Evolutionary conservation across 2,113 vertebrate species (phyloP), one percentile per base, ranked within the genome.

Genomic region (Nannospalax galili): DNA sequence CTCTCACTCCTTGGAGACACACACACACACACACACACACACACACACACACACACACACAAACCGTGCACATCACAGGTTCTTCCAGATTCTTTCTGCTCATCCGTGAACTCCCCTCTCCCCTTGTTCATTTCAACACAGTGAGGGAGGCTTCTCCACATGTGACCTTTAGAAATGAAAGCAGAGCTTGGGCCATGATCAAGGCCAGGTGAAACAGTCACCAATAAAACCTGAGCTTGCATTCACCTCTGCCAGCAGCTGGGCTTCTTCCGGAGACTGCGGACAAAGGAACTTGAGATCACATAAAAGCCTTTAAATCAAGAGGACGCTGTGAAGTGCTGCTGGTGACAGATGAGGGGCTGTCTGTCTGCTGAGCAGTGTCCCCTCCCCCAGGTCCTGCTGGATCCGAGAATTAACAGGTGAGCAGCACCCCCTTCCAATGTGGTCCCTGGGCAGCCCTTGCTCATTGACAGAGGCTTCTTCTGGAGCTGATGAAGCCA

Each of bases 251-350:
- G 60, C 70, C 15, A 14, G 70, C 42, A 72, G 37, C n/a, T 67
- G 0, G 17, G 90, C 90, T 95, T 28, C 75, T 97, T 93, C 97
- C 84, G 56, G 87, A 96, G 85, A 81, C 79, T 88, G 88, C 95
- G 94, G 94, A 92, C 79, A 69, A 94, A 96, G 92, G 12, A 97
- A 95, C 91, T 58, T 52, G 94, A 96, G 72, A 70, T 65, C 84
- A 70, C 84, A 85, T n/a, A 69, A 92, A 64, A 91, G 85, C 35
- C 81, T 96, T 84, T 84, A 92, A 95, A 87, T n/a, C 72, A 85
- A 88, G 91, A 67, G 94, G 70, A 94, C 30, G 0, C 86, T 88
- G 80, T 91, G 92, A 92, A 94, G 0, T 69, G 84, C 28, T 52
- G 81, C 74, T 30, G 88, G 10, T 88, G 97, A 96, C 69, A 62